phyloP scores from a whole-genome alignment of 2,113 vertebrate species.

The Pterophyllum scalare region DNA sequence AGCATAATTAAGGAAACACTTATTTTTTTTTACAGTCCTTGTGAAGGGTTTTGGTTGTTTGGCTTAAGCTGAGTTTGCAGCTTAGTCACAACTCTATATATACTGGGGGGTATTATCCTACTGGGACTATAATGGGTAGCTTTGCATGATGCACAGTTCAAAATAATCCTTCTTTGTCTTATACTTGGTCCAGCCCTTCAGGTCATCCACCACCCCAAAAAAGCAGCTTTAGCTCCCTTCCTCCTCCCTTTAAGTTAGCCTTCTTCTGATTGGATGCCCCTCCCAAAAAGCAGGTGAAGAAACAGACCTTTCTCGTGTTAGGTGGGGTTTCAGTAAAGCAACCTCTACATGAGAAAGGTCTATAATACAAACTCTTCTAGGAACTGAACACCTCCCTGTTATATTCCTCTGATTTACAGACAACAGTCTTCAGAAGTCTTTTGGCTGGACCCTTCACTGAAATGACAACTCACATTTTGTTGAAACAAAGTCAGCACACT shows the following conservation, averaged over 20 bases:
- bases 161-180: neutral
- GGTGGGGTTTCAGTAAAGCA: no score
- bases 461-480: neutral
- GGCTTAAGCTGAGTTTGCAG: conserved; percentile 18
- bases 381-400: neutral
- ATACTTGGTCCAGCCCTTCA: neutral
- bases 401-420: neutral
- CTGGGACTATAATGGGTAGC: neutral
- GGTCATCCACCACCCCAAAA: neutral
- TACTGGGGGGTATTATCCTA: no score
- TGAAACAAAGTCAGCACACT: conserved; percentile 35
- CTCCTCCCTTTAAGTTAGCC: neutral
- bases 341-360: no score
- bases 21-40: neutral
- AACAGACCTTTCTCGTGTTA: neutral
- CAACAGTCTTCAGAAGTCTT: neutral
- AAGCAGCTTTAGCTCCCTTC: neutral
- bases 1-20: neutral
- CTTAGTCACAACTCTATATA: neutral
- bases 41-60: neutral
- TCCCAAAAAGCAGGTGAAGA: neutral
- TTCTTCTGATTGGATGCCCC: neutral
- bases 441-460: neutral
- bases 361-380: neutral
- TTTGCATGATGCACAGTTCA: neutral